Conservation (phyloP, 2,113 vertebrate genomes). For the Psilopogon haemacephalus region DNA sequence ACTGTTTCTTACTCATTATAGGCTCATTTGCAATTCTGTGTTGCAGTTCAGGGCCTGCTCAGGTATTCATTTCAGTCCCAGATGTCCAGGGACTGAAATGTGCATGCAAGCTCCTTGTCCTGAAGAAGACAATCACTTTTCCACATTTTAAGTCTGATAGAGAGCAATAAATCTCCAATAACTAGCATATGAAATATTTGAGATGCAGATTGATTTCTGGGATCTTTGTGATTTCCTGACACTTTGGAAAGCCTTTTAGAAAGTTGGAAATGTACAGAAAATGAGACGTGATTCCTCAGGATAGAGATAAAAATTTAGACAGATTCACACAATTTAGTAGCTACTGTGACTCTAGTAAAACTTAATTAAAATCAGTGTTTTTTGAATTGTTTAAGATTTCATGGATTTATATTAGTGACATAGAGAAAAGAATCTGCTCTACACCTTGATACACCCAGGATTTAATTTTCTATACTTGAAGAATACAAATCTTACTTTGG, state of each 20-base stretch:
- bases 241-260: not conserved
- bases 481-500: not conserved
- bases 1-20: not conserved
- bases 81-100: not conserved
- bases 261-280: not conserved
- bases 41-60: not conserved
- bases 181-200: not conserved
- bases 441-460: not conserved
- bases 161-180: not conserved
- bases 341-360: not conserved
- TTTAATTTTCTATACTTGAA: not conserved
- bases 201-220: not conserved
- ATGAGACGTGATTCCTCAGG: not conserved
- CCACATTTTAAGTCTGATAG: not conserved
- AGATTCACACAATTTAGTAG: not conserved
- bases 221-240: not conserved
- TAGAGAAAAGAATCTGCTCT: not conserved
- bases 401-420: not conserved
- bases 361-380: not conserved
- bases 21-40: not conserved
- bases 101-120: not conserved
- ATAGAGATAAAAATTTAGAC: not conserved
- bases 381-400: not conserved
- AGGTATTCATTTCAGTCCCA: not conserved
- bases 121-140: fast-evolving